phyloP scores from a whole-genome alignment of 1,140 invertebrate species.

The Dendrolimus kikuchii region DNA sequence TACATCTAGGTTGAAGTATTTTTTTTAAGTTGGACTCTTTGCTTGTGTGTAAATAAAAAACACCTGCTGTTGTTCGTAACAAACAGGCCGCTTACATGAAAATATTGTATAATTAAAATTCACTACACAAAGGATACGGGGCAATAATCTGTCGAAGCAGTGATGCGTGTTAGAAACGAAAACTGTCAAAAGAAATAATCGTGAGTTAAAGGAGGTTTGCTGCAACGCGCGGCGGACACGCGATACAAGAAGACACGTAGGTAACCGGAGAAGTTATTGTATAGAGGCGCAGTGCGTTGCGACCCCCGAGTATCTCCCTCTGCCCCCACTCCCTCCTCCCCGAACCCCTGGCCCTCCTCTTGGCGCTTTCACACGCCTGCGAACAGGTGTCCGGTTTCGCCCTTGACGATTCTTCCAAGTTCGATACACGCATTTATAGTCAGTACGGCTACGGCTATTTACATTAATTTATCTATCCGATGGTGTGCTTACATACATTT shows the following conservation, averaged over 20 bases:
- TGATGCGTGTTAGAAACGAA: constrained; percentile 45
- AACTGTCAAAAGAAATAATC: constrained; percentile 56
- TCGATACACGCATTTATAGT: constrained; percentile 38
- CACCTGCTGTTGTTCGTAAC: no score
- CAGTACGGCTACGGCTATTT: constrained; percentile 1
- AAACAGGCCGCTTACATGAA: not conserved
- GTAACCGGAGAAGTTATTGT: constrained; percentile 68
- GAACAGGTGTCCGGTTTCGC: constrained; percentile 66
- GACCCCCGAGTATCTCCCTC: constrained; percentile 14
- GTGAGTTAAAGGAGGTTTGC: constrained; percentile 47
- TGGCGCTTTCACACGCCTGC: constrained; percentile 60
- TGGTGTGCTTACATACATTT: not conserved
- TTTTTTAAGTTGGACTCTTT: no score
- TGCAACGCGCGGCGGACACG: constrained; percentile 54
- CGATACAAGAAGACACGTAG: constrained; percentile 61
- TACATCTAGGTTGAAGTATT: no score
- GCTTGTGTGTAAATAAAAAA: no score
- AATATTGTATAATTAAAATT: not conserved
- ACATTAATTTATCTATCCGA: constrained; percentile 4
- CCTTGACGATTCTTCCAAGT: constrained; percentile 59
- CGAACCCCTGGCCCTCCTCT: constrained; percentile 12
- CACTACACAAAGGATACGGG: constrained; percentile 14
- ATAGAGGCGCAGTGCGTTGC: constrained; percentile 58
- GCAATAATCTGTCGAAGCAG: constrained; percentile 29
- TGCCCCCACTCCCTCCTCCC: not conserved